Percentiles rank a stretch among this genome's conserved stretches.
phyloP scores from a whole-genome alignment of 2,888 invertebrate species.

The Gasteruption jaculator region DNA sequence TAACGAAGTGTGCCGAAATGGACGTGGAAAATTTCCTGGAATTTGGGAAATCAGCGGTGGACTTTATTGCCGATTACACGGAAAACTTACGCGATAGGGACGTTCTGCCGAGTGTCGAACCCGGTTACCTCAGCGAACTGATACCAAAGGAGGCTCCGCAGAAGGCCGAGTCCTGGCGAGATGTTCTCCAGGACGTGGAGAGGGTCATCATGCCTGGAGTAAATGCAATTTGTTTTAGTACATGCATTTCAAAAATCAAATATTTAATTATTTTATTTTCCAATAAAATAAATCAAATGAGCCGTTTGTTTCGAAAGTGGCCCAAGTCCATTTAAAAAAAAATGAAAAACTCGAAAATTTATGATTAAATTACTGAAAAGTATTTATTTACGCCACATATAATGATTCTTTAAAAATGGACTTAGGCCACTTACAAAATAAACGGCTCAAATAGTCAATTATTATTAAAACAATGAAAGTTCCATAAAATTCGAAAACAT shows the following conservation, averaged over 20 bases:
- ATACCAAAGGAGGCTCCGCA: constrained; percentile 81
- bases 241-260: not conserved
- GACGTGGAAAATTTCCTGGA: constrained; percentile 73
- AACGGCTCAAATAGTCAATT: too few relatives aligned
- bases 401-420: too few relatives aligned
- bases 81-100: constrained; percentile 78
- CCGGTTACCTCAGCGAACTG: constrained; percentile 78
- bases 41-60: constrained; percentile 82
- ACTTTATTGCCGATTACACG: constrained; percentile 86
- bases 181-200: constrained; percentile 81
- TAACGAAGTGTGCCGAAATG: too few relatives aligned
- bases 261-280: constrained; percentile 1
- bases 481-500: not conserved
- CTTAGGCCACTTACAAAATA: too few relatives aligned
- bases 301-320: not conserved
- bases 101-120: constrained; percentile 76
- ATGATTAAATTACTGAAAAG: too few relatives aligned
- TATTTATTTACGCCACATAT: too few relatives aligned
- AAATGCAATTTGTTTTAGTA: constrained; percentile 17
- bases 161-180: constrained; percentile 76
- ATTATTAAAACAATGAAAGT: not conserved
- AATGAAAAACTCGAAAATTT: too few relatives aligned
- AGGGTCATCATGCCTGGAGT: constrained; percentile 87
- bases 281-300: not conserved
- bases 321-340: too few relatives aligned